Evolutionary conservation across 2,113 vertebrate genomes (phyloP).

Genomic region (Rhodinocichla rosea): DNA sequence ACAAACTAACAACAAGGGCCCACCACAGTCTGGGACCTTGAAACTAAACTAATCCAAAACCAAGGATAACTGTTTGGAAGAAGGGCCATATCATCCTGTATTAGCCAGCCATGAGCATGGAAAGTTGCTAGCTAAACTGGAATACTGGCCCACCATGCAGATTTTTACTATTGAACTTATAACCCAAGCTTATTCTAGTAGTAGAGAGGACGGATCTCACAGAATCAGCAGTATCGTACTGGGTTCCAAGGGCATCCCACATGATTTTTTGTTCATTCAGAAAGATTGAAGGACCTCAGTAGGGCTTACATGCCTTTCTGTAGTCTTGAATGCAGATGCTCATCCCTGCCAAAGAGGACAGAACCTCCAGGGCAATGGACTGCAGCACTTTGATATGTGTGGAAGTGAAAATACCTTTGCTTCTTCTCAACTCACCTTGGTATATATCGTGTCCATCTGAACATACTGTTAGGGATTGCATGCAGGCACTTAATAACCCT

Average conservation of each 20-base stretch:
- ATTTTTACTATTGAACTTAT: background rate
- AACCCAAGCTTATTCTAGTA: background rate
- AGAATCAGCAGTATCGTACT: background rate
- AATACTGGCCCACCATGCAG: background rate
- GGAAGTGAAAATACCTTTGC: background rate
- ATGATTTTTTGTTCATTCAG: background rate
- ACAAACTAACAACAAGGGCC: conserved; percentile 67
- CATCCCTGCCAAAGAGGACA: background rate
- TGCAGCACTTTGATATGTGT: background rate
- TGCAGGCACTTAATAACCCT: background rate
- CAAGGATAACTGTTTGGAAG: conserved; percentile 25
- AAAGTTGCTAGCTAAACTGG: background rate
- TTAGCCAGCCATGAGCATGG: background rate
- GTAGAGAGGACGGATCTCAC: background rate
- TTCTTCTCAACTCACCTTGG: background rate
- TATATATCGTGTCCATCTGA: background rate
- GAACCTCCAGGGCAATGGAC: background rate
- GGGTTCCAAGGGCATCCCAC: background rate
- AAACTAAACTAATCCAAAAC: conserved; percentile 34
- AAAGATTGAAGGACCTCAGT: background rate
- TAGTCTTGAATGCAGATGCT: background rate
- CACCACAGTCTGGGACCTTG: conserved; percentile 48
- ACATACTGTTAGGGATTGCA: background rate
- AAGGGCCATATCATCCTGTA: background rate
- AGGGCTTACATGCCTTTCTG: background rate